phyloP scores from a whole-genome alignment of 2,888 invertebrate species.

The Protodeltote pygarga region DNA sequence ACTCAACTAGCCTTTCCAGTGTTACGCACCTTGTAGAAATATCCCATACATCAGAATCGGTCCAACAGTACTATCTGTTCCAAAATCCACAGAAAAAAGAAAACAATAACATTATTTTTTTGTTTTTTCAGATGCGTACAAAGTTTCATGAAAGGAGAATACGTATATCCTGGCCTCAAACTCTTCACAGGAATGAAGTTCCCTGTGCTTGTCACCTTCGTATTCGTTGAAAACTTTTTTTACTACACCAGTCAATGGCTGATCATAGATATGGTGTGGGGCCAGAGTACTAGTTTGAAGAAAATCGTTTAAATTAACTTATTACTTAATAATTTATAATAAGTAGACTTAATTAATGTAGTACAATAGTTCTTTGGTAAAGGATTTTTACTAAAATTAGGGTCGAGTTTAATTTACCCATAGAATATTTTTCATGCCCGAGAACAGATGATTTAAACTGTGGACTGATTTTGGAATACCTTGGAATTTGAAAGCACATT shows the following conservation, averaged over 20 bases:
- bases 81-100: neutral
- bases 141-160: slow-evolving; percentile 62
- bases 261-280: slow-evolving; percentile 70
- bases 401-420: slow-evolving; percentile 24
- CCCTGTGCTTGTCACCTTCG: slow-evolving; percentile 54
- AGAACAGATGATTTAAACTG: neutral
- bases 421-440: neutral
- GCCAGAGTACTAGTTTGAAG: slow-evolving; percentile 44
- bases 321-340: neutral
- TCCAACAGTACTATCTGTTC: no score
- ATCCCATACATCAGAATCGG: no score
- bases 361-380: slow-evolving; percentile 11
- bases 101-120: neutral
- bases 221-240: slow-evolving; percentile 65
- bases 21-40: no score
- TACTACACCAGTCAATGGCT: slow-evolving; percentile 73
- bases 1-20: no score
- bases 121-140: slow-evolving; percentile 60
- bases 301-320: slow-evolving; percentile 32
- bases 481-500: no score
- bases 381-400: slow-evolving; percentile 16
- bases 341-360: no score
- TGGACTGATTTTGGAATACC: neutral
- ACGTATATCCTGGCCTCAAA: slow-evolving; percentile 69
- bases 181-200: slow-evolving; percentile 55